Evolutionary conservation across 2,797 vertebrate species (phyloP).

Genomic region (Protosalanx chinensis): DNA sequence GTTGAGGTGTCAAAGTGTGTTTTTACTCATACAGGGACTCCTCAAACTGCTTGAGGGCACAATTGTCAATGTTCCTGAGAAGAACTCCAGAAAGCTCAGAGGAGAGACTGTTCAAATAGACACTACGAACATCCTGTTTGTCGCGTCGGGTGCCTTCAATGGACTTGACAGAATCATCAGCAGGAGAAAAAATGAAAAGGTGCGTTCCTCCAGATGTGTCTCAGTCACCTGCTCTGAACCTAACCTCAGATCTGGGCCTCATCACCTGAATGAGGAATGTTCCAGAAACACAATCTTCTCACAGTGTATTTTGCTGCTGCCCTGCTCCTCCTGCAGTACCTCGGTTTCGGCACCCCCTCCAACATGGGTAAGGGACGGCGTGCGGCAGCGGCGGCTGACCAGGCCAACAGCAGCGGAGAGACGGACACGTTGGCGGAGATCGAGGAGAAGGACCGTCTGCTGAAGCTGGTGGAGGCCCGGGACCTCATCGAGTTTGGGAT

Average conservation of each 20-base stretch:
- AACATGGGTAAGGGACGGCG: conserved; percentile 90
- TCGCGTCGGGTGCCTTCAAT: conserved; percentile 96
- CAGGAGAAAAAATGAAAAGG: conserved; percentile 98
- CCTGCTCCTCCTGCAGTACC: conserved; percentile 76
- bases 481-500: conserved; percentile 98
- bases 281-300: too few species aligned
- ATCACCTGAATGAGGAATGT: too few species aligned
- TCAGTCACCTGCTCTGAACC: conserved; percentile 7
- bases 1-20: neutral
- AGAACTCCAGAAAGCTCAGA: conserved; percentile 94
- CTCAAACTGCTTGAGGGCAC: conserved; percentile 96
- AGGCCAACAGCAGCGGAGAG: conserved; percentile 86
- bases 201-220: conserved; percentile 37
- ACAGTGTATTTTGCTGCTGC: neutral
- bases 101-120: conserved; percentile 98
- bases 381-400: conserved; percentile 91
- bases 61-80: conserved; percentile 96
- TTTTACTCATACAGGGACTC: conserved; percentile 77
- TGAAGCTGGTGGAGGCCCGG: conserved; percentile 87
- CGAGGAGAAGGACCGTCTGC: conserved; percentile 91
- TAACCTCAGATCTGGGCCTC: too few species aligned
- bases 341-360: conserved; percentile 92
- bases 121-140: conserved; percentile 97
- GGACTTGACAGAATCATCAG: conserved; percentile 97
- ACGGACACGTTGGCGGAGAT: conserved; percentile 88